Evolutionary conservation across 2,113 vertebrate genomes (phyloP).

Genomic region (Ceyx margarethae): DNA sequence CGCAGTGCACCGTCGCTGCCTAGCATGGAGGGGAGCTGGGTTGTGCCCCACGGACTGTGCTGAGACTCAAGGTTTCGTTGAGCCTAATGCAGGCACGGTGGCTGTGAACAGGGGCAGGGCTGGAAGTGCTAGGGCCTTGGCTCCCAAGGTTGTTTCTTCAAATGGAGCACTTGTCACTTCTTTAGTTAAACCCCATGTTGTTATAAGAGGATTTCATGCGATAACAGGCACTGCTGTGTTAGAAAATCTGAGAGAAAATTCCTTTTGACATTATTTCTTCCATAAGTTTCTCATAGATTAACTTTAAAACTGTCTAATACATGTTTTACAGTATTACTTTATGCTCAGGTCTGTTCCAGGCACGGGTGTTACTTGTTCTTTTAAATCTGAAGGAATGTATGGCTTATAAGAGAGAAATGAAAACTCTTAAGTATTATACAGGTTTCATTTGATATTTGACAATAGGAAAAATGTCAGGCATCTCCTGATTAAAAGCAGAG

Average conservation of each 20-base stretch:
- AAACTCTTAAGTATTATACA: neutral
- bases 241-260: neutral
- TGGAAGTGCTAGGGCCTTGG: fast-evolving
- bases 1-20: fast-evolving
- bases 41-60: fast-evolving
- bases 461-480: neutral
- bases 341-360: neutral
- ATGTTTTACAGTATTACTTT: neutral
- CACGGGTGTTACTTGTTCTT: fast-evolving
- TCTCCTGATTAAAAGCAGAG: neutral
- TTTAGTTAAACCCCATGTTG: neutral
- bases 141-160: neutral
- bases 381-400: neutral
- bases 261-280: neutral
- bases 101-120: neutral
- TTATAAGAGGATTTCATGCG: neutral
- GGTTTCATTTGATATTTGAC: neutral
- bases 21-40: fast-evolving
- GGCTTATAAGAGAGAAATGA: neutral
- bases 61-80: fast-evolving
- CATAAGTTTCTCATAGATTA: neutral
- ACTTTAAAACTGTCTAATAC: neutral
- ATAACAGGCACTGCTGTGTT: neutral
- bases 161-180: neutral
- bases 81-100: fast-evolving